A percentile compares a stretch with the other conserved stretches of the same genome.
phyloP scores from a whole-genome alignment of 2,113 vertebrate species.

The Campylorhamphus procurvoides region DNA sequence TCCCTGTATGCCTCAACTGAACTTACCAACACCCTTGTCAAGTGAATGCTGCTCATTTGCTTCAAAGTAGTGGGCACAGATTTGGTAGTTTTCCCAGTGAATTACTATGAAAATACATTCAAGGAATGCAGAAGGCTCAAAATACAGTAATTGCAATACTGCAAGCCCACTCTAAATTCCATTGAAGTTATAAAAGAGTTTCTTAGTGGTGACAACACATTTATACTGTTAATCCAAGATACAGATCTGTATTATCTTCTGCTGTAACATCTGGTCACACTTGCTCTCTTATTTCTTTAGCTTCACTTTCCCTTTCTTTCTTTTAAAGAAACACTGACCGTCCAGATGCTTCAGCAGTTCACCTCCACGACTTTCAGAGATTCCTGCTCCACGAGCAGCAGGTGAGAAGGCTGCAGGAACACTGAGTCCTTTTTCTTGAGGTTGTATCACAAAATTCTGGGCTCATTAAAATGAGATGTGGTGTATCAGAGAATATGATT shows the following conservation, averaged over 20 bases:
- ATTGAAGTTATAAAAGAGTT: not conserved
- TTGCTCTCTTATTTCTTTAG: not conserved
- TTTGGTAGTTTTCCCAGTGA: not conserved
- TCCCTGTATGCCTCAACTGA: not conserved
- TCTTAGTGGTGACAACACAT: not conserved
- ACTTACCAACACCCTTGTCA: not conserved
- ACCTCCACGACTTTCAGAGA: conserved; percentile 92
- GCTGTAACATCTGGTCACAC: not conserved
- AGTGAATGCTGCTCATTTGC: not conserved
- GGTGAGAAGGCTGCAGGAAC: conserved; percentile 72
- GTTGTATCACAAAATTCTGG: not conserved
- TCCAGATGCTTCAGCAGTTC: conserved; percentile 85
- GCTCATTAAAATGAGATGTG: not conserved
- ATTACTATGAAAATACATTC: not conserved
- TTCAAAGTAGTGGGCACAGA: not conserved
- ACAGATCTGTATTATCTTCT: not conserved
- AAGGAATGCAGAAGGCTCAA: not conserved
- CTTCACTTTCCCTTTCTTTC: not conserved
- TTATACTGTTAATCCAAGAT: not conserved
- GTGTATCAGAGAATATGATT: not conserved
- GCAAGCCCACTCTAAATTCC: not conserved
- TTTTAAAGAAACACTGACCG: conserved; percentile 87
- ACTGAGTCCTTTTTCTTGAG: not conserved
- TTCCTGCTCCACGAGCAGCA: conserved; percentile 91
- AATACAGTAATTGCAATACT: not conserved